Percentiles rank a stretch among this genome's conserved stretches.
Evolutionary conservation across 2,888 invertebrate species (phyloP).

Genomic region (Anaspis maculata): DNA sequence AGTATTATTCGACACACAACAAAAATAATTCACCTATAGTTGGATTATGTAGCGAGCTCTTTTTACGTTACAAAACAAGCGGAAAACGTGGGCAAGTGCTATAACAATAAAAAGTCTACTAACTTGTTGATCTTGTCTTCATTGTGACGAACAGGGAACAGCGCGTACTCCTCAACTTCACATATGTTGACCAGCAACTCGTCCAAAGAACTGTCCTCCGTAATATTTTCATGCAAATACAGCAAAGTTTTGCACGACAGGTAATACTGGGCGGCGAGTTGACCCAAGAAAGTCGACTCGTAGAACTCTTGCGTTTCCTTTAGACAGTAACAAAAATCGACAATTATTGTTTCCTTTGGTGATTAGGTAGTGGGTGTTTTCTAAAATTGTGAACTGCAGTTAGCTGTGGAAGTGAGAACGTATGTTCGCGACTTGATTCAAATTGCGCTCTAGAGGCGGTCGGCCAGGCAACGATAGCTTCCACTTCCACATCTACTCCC

Average conservation of each 20-base stretch:
- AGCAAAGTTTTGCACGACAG: constrained; percentile 85
- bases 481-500: no score
- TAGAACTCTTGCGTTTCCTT: constrained; percentile 50
- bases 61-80: no score
- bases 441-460: no score
- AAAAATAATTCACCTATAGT: no score
- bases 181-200: constrained; percentile 72
- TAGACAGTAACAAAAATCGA: constrained; percentile 11
- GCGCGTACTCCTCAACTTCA: constrained; percentile 81
- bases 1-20: no score
- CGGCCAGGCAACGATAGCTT: no score
- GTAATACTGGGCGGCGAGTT: constrained; percentile 95
- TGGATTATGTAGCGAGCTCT: no score
- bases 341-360: background rate
- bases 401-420: no score
- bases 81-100: no score
- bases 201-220: constrained; percentile 55
- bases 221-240: constrained; percentile 65
- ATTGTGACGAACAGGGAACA: constrained; percentile 95
- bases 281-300: constrained; percentile 73
- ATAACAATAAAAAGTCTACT: no score
- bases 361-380: background rate
- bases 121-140: constrained; percentile 90
- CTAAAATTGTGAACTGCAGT: no score
- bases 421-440: no score